Base-by-base conservation (phyloP, 2,888 invertebrate species). In the Dione vanillae region DNA sequence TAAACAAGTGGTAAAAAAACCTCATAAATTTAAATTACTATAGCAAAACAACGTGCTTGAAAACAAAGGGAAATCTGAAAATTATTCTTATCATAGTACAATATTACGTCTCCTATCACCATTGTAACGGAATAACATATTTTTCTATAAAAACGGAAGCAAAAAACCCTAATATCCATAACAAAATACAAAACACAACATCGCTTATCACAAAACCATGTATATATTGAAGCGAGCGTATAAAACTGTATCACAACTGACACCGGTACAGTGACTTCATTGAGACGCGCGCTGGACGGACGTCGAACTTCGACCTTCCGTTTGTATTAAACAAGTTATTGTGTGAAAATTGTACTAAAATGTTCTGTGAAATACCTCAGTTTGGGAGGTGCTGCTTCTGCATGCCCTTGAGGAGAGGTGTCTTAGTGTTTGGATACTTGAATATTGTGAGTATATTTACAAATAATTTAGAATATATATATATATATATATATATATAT, bases 371-470 rank as follows among this genome's bases (percentile, higher is more conserved):
- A 40, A 75, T 81, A 67, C 83, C 83, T 0, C 75, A 77, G n/a
- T 77, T 83, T 20, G 78, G 80, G 6, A 75, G 91, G 67, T 92
- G 91, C 74, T 91, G 91, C 70, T 89, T 91, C 62, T 92, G 91
- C 75, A 74, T 92, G 80, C 91, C 91, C 0, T 70, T 92, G 5
- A 76, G 91, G 20, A 82, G 80, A 67, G 91, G 91, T 1, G 82
- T 90, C 0, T 73, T 91, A 1, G 78, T 80, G 0, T 87, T 89
- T 68, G 91, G 84, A 68, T 91, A 90, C 71, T 72, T 89, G 20
- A 88, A 87, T 77, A 76, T 90, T 43, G 91, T 91, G 76, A 88
- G 90, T 86, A 47, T n/a, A n/a, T n/a, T n/a, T n/a, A n/a, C n/a
- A n/a, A n/a, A n/a, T n/a, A n/a, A n/a, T n/a, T n/a, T n/a, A n/a